Conservation (phyloP, 2,797 vertebrate genomes). For the Gymnoscopelus braueri region DNA sequence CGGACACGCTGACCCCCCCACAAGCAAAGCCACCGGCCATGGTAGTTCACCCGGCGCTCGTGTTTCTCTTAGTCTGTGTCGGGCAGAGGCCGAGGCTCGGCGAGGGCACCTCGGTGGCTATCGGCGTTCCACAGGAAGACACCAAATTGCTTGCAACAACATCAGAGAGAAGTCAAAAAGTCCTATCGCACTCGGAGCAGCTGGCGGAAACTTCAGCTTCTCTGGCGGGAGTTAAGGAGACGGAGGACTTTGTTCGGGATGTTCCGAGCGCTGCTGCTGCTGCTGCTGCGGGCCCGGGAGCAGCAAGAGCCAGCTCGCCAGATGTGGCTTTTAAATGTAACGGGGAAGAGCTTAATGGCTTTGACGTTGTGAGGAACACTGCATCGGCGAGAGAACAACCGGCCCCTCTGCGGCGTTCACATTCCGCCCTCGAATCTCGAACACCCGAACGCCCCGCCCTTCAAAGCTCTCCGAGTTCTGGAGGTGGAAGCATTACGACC, state of each 20-base stretch:
- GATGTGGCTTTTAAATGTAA: conserved; percentile 30
- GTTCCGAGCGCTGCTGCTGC: too few relatives aligned
- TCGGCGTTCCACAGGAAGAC: conserved; percentile 38
- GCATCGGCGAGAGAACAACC: conserved; percentile 9
- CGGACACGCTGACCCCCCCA: too few relatives aligned
- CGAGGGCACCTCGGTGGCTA: conserved; percentile 28
- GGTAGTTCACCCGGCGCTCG: conserved; percentile 50
- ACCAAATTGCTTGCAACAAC: conserved; percentile 26
- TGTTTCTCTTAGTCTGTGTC: conserved; percentile 62
- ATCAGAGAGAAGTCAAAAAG: conserved; percentile 38
- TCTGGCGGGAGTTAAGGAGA: conserved; percentile 27
- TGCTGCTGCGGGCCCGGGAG: not conserved
- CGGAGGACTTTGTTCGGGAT: too few relatives aligned
- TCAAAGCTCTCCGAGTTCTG: conserved; percentile 33
- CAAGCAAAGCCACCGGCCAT: conserved; percentile 37
- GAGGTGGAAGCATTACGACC: conserved; percentile 33
- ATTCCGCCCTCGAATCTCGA: conserved; percentile 29
- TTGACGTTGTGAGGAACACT: conserved; percentile 25
- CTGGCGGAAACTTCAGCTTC: conserved; percentile 23
- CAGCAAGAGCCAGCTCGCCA: conserved; percentile 12
- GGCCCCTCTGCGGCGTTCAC: conserved; percentile 1
- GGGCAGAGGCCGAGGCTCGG: conserved; percentile 35
- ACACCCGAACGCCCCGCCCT: conserved; percentile 27
- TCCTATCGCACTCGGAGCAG: conserved; percentile 25
- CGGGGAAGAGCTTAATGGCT: conserved; percentile 24